Base-by-base conservation (phyloP, 2,797 vertebrate species). In the Mormyrops boulengeri region DNA sequence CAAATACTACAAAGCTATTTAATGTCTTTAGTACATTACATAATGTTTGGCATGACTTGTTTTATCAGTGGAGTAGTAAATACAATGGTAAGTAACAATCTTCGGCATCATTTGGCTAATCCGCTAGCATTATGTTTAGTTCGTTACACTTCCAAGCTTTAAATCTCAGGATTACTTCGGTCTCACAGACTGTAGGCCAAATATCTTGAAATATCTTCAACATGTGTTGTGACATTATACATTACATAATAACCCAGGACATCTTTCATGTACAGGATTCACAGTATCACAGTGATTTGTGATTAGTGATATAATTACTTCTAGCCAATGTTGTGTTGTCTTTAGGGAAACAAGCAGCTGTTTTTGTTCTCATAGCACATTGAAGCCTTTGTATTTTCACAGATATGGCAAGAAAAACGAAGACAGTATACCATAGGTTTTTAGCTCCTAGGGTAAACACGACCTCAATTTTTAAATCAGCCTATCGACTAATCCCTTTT, bases 341-440 rank as follows among this genome's bases (percentile, higher is more conserved):
- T 88, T 53, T 60, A 34, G 77, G 53, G 62, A 38, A 85, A 57
- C 62, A 26, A 90, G 38, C 47, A 53, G 44, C 77, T 84, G 38
- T 69, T 90, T 84, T 26, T 52, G 44, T 88, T 91, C 87, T 93
- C 94, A 94, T 95, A 94, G 93, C 95, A 92, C 95, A 96, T 92
- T 95, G 38, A 92, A 96, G 94, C 95, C 95, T 98, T 96, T 97
- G 96, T 97, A 95, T 98, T 95, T 94, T 96, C 96, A 92, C 97
- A 97, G 97, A 97, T 97, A 94, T 97, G 97, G 96, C 92, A 94
- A 92, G 96, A 96, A 95, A 94, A 95, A 95, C 93, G 97, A 96
- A 96, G 97, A 96, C 90, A 96, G 94, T 96, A 97, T 96, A 95
- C 95, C 95, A 94, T 96, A 96, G 94, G 94, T 95, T 95, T 97